Conservation (phyloP, 2,797 vertebrate species). For the Pristis pectinata region DNA sequence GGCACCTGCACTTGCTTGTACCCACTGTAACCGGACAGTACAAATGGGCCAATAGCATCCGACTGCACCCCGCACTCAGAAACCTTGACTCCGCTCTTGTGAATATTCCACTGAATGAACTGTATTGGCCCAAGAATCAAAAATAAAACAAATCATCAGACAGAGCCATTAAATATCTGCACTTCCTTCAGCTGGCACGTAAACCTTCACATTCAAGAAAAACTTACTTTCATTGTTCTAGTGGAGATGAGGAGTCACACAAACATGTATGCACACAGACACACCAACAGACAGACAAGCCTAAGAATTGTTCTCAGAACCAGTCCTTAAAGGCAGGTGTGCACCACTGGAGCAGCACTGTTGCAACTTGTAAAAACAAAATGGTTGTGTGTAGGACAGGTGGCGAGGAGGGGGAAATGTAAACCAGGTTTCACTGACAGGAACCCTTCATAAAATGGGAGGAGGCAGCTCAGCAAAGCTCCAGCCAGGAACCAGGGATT, state of each 20-base stretch:
- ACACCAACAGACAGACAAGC: too few relatives aligned
- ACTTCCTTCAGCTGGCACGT: background rate
- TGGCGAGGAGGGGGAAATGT: too few relatives aligned
- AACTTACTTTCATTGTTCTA: background rate
- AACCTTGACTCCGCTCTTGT: slow-evolving; percentile 86
- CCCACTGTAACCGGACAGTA: slow-evolving; percentile 85
- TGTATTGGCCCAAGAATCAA: slow-evolving; percentile 47
- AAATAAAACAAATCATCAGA: slow-evolving; percentile 7
- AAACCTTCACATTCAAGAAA: background rate
- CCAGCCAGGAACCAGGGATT: too few relatives aligned
- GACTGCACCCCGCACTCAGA: slow-evolving; percentile 72
- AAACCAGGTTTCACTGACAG: too few relatives aligned
- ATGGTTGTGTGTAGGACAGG: too few relatives aligned
- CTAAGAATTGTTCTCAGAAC: too few relatives aligned
- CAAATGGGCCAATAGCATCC: slow-evolving; percentile 85
- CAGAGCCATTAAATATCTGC: background rate
- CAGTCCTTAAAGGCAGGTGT: too few relatives aligned
- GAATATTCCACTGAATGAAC: slow-evolving; percentile 98
- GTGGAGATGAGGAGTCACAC: background rate
- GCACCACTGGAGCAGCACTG: too few relatives aligned
- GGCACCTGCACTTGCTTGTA: slow-evolving; percentile 91
- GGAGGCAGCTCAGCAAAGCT: too few relatives aligned
- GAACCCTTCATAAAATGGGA: too few relatives aligned
- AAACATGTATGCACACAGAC: background rate
- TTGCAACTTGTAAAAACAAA: too few relatives aligned